A percentile compares a stretch with the other conserved stretches of the same genome.
These are phyloP conservation scores for Paraescarpia echinospica DNA, from an alignment of 1,140 invertebrate genomes.

Conservation along the genomic window DNA sequence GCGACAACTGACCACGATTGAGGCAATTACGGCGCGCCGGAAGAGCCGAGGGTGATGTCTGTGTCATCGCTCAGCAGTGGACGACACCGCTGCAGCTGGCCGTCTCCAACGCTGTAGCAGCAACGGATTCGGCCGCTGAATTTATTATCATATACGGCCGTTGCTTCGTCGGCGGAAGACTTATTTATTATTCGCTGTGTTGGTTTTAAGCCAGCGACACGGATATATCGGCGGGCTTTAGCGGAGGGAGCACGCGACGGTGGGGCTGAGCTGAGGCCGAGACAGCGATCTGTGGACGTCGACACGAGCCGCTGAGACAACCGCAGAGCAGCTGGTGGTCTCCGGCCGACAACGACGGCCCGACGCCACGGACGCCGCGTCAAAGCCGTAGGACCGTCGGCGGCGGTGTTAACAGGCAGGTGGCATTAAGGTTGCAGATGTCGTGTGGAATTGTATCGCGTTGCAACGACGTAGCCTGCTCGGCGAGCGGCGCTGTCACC, in stretches of 20 bases:
- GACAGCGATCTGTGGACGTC: background rate
- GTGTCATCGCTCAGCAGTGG: background rate
- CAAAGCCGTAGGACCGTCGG: background rate
- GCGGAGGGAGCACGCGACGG: background rate
- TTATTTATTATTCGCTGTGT: slow-evolving; percentile 6
- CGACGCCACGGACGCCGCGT: background rate
- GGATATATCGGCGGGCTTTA: background rate
- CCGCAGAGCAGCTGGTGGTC: background rate
- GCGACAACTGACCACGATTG: background rate
- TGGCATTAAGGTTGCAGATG: background rate
- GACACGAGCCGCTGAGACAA: background rate
- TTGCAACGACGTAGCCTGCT: background rate
- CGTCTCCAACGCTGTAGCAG: background rate
- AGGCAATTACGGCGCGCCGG: background rate
- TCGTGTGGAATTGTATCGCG: background rate
- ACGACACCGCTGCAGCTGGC: background rate
- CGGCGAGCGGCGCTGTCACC: background rate
- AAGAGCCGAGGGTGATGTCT: background rate
- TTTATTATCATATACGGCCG: slow-evolving; percentile 5
- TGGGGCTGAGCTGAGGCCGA: background rate
- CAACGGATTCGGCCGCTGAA: background rate
- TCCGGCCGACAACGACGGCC: background rate
- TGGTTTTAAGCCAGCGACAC: background rate
- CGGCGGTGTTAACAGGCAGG: background rate
- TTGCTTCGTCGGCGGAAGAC: background rate